These are phyloP conservation scores for Hylaeus anthracinus DNA, from an alignment of 1,140 invertebrate species.

Conservation along the genomic window DNA sequence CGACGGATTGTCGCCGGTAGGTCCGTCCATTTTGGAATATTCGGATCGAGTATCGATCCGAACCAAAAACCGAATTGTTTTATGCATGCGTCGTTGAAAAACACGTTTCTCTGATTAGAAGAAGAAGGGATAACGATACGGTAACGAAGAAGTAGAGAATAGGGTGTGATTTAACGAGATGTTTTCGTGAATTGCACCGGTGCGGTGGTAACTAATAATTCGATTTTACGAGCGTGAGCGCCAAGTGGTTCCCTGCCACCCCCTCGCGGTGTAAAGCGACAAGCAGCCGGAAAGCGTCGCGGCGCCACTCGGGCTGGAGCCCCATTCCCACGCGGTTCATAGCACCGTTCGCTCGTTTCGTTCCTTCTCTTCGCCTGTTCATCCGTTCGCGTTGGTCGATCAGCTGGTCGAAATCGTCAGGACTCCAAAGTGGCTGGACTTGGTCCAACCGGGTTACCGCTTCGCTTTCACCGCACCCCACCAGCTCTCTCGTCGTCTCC, in stretches of 20 bases:
- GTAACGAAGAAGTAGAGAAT: not conserved
- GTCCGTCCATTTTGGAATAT: no score
- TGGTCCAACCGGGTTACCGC: constrained; percentile 80
- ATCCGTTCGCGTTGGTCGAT: constrained; percentile 59
- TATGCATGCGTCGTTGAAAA: no score
- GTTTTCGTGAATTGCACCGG: constrained; percentile 72
- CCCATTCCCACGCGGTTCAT: constrained; percentile 64
- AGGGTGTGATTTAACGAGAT: constrained; percentile 73
- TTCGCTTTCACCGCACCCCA: constrained; percentile 40
- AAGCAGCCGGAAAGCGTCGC: constrained; percentile 65
- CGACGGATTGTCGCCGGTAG: constrained; percentile 13
- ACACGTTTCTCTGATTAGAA: not conserved
- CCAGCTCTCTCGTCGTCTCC: constrained; percentile 35
- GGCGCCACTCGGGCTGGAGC: constrained; percentile 76
- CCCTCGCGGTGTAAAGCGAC: constrained; percentile 42
- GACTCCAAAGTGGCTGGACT: constrained; percentile 72
- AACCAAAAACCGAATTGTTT: no score
- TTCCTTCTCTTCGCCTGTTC: constrained; percentile 41
- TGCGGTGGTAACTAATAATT: constrained; percentile 75
- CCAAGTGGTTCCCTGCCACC: constrained; percentile 31
- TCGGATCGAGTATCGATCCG: no score
- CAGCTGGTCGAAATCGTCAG: constrained; percentile 69
- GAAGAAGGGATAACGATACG: not conserved
- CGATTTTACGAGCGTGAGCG: constrained; percentile 75
- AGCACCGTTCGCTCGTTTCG: constrained; percentile 28